Conservation (phyloP, 1,140 invertebrate species). For the Zaprionus ornatus region DNA sequence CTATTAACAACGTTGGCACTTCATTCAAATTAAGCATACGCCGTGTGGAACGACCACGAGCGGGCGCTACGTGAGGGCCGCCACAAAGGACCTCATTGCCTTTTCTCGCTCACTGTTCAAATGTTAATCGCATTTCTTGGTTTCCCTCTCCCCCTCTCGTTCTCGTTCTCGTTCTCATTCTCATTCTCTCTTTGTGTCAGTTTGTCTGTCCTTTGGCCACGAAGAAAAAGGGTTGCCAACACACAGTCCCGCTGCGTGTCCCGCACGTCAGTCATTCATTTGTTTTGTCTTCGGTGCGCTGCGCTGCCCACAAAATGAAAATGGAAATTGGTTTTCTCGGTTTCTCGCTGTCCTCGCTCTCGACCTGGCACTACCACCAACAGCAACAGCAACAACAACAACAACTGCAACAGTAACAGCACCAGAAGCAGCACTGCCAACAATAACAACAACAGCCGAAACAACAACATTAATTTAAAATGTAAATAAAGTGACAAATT, state of each 20-base stretch:
- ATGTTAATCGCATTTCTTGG: constrained; percentile 80
- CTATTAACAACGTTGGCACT: constrained; percentile 77
- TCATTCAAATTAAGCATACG: constrained; percentile 76
- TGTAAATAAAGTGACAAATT: constrained; percentile 82
- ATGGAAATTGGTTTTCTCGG: constrained; percentile 80
- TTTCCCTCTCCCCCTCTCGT: constrained; percentile 38
- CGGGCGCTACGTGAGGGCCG: constrained; percentile 50
- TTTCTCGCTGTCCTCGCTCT: constrained; percentile 57
- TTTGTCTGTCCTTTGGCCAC: constrained; percentile 41
- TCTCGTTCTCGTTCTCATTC: neutral
- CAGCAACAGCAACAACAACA: neutral
- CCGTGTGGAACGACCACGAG: constrained; percentile 40
- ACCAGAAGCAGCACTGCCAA: constrained; percentile 5
- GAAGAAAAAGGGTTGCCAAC: constrained; percentile 55
- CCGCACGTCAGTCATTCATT: constrained; percentile 72
- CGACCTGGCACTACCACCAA: constrained; percentile 18
- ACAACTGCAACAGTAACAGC: constrained; percentile 2
- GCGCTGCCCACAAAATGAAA: constrained; percentile 73
- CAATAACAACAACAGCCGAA: constrained; percentile 27
- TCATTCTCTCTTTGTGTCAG: neutral
- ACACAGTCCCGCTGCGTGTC: constrained; percentile 8
- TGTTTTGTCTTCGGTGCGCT: constrained; percentile 69
- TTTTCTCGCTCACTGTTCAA: constrained; percentile 71
- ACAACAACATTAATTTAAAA: constrained; percentile 74
- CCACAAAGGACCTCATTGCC: constrained; percentile 64